Percentiles rank a stretch among this genome's conserved stretches.
Evolutionary conservation across 1,140 invertebrate genomes (phyloP).

Genomic region (Drosophila carrolli): DNA sequence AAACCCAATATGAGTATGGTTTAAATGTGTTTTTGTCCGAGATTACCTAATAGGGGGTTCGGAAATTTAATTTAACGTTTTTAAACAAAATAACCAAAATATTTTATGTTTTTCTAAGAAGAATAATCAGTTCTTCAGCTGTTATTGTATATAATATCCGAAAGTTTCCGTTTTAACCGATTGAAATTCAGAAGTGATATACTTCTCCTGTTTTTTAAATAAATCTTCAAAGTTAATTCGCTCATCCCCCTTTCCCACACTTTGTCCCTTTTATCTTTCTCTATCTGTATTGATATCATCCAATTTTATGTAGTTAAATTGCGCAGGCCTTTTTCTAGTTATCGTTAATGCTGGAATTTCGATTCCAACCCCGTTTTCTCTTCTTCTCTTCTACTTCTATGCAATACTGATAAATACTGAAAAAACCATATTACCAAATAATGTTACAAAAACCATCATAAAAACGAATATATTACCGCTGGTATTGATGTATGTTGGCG

Average conservation of each 20-base stretch:
- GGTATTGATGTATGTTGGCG: constrained; percentile 12
- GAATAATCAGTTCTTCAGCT: too few species aligned
- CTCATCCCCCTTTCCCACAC: constrained; percentile 1
- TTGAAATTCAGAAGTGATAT: not conserved
- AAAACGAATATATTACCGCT: constrained; percentile 9
- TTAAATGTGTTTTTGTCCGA: not conserved
- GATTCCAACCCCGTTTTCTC: constrained; percentile 79
- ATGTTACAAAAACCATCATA: constrained; percentile 21
- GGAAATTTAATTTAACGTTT: too few species aligned
- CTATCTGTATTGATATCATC: constrained; percentile 15
- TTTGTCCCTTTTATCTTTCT: constrained; percentile 15
- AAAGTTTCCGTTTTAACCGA: not conserved
- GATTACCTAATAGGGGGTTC: not conserved
- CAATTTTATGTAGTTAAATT: constrained; percentile 46
- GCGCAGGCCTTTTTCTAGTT: constrained; percentile 54
- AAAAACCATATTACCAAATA: constrained; percentile 25
- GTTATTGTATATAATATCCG: too few species aligned
- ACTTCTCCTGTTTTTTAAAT: not conserved
- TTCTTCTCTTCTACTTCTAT: constrained; percentile 82
- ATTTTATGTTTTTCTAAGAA: too few species aligned
- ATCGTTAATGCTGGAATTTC: constrained; percentile 82
- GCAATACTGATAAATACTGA: constrained; percentile 41
- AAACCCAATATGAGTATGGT: too few species aligned
- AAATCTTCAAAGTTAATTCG: not conserved
- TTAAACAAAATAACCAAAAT: too few species aligned